A percentile compares a stretch with the other conserved stretches of the same genome.
phyloP scores from a whole-genome alignment of 1,140 invertebrate species.

The Popillia japonica region DNA sequence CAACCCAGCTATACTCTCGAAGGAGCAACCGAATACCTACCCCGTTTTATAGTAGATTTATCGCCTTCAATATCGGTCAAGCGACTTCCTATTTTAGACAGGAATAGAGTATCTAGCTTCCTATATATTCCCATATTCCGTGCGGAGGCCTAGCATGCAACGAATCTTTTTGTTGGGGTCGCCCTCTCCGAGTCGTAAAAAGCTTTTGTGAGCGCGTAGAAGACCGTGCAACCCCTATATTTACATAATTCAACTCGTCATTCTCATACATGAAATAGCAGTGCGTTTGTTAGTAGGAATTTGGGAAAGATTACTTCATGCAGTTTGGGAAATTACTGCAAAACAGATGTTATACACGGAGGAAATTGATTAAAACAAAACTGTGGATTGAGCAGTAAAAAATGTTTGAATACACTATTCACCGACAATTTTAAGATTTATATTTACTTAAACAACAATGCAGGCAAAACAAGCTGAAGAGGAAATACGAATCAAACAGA shows the following conservation, averaged over 20 bases:
- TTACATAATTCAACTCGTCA: slow-evolving; percentile 13
- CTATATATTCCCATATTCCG: background rate
- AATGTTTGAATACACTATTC: too few species aligned
- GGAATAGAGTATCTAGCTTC: background rate
- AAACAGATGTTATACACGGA: too few species aligned
- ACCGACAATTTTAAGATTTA: too few species aligned
- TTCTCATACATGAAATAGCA: background rate
- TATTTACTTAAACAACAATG: too few species aligned
- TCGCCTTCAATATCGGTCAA: slow-evolving; percentile 13
- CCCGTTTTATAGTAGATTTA: background rate
- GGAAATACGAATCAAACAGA: too few species aligned
- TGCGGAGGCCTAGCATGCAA: background rate
- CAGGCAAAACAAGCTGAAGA: too few species aligned
- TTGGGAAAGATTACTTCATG: background rate
- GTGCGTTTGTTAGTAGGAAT: background rate
- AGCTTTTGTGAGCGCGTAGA: background rate
- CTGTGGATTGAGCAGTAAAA: too few species aligned
- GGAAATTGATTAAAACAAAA: too few species aligned
- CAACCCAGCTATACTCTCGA: background rate
- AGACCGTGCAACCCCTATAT: slow-evolving; percentile 9
- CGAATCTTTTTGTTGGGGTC: background rate
- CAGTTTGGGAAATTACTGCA: too few species aligned
- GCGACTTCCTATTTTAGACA: slow-evolving; percentile 3
- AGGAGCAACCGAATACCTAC: background rate
- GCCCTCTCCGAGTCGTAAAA: background rate